Evolutionary conservation across 2,888 invertebrate species (phyloP).

Genomic region (Falcaria lacertinaria): DNA sequence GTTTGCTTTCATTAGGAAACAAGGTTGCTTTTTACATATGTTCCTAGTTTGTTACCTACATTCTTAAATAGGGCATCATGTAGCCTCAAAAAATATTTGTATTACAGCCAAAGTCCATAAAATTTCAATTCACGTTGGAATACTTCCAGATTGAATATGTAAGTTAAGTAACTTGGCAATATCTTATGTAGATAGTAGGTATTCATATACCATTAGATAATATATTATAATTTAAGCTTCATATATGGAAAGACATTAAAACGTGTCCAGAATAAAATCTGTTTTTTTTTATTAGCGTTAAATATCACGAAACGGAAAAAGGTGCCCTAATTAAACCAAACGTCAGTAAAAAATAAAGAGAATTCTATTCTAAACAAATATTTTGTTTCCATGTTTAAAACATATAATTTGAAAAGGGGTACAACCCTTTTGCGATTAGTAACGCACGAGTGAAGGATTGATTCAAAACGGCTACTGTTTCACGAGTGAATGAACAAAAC

Average conservation of each 20-base stretch:
- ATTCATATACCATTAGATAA: no score
- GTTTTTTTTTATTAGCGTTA: no score
- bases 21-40: no score
- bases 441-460: neutral
- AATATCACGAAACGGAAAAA: neutral
- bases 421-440: neutral
- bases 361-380: neutral
- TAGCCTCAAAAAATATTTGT: no score
- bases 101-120: neutral
- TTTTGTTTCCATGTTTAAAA: neutral
- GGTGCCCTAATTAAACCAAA: neutral
- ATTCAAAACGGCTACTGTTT: neutral
- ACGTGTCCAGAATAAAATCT: no score
- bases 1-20: neutral
- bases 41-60: no score
- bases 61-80: no score
- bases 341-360: neutral
- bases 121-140: constrained; percentile 6
- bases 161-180: neutral
- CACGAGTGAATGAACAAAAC: neutral
- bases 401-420: neutral
- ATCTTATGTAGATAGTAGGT: no score
- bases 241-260: no score
- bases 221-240: no score
- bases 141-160: constrained; percentile 3